Evolutionary conservation across 2,888 invertebrate genomes (phyloP), one percentile per base, ranked within the genome.

Genomic region (Cheilosia soror): DNA sequence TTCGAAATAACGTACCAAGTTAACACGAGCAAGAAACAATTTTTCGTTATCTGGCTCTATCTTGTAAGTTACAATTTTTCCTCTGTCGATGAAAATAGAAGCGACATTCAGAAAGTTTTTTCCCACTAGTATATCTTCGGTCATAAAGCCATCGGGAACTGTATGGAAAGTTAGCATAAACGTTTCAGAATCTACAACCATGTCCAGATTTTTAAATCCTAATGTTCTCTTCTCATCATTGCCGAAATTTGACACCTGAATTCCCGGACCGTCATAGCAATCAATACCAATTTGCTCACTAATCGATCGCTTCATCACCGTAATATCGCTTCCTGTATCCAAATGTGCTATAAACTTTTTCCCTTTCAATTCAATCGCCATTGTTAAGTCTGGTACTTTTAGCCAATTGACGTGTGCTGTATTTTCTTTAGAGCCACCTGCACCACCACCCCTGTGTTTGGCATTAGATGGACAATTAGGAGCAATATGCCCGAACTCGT

Each of bases 401-500:
- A 25, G 47, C 27, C 49, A 51, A 13, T 60, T 60, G 25, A 20
- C 7, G 15, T 37, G 37, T 5, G 27, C 51, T 20, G 25, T 51
- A 25, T 20, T 11, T 51, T 51, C 4, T 25, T 11, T 51, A 51
- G 51, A 51, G 15, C 25, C 37, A 11, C 37, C 11, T 25, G 15
- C 20, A 51, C 25, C 25, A 5, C 25, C 51, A 11, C 25, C 25
- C 11, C 51, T 20, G 15, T 25, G 2, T 5, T 51, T 51, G 9
- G 51, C 9, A 15, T 20, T 20, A 11, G 51, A 37, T 37, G 58
- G 11, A 15, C 71, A 72, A 11, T 72, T 72, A 33, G 66, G 15
- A 0, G 66, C 40, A 3, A 73, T 79, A 15, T 73, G 72, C 11
- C 66, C 66, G 49, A 72, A 79, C 7, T 65, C 49, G 31, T 57